Conservation (phyloP, 2,113 vertebrate species). For the Etheostoma cragini region DNA sequence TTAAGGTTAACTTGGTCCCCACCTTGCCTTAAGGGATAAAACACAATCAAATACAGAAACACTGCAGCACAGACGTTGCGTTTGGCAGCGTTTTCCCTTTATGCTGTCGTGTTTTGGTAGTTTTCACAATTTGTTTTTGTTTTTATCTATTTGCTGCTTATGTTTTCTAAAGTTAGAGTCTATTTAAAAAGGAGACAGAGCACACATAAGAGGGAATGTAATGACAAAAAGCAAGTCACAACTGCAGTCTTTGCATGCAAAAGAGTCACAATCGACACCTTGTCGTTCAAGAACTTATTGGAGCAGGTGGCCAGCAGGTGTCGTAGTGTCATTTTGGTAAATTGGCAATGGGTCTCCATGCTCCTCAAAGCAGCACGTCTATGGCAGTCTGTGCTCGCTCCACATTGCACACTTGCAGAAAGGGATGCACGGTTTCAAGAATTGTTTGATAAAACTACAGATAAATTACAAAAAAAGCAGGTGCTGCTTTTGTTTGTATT, state of each 20-base stretch:
- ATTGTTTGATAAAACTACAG: not conserved
- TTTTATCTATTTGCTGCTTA: not conserved
- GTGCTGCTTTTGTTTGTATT: not conserved
- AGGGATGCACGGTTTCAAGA: not conserved
- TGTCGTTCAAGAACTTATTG: conserved; percentile 83
- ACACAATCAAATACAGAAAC: not conserved
- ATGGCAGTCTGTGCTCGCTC: conserved; percentile 66
- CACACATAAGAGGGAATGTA: not conserved
- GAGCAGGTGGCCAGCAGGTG: conserved; percentile 93
- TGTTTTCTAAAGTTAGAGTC: not conserved
- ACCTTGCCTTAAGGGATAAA: not conserved
- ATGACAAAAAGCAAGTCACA: not conserved
- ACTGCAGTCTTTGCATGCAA: not conserved
- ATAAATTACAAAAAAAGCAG: no score
- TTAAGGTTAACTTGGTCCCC: not conserved
- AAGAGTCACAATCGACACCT: conserved; percentile 59
- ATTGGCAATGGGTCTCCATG: conserved; percentile 93
- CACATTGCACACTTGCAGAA: conserved; percentile 90
- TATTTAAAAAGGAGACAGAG: not conserved
- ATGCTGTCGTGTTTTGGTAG: not conserved
- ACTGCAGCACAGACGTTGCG: not conserved
- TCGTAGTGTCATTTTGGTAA: conserved; percentile 84
- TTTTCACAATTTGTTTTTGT: not conserved
- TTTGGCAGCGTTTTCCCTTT: not conserved
- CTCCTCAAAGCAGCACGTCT: conserved; percentile 88